Conservation (phyloP, 2,888 invertebrate species). For the Leucophenga montana region DNA sequence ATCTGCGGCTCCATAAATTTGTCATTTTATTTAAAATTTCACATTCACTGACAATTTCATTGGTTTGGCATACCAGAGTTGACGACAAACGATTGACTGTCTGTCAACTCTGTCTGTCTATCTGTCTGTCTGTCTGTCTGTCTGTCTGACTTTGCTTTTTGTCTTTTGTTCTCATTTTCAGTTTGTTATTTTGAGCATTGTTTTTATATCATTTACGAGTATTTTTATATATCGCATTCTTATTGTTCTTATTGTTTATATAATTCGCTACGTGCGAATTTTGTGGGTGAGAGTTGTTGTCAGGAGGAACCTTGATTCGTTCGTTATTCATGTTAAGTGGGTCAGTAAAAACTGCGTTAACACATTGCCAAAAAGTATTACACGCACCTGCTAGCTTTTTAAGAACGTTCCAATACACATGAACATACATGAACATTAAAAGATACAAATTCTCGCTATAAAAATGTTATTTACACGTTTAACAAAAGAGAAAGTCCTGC, state of each 20-base stretch:
- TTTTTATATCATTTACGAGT: background rate
- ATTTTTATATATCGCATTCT: background rate
- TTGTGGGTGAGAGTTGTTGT: conserved; percentile 53
- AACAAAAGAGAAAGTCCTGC: conserved; percentile 70
- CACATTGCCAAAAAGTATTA: conserved; percentile 27
- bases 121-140: background rate
- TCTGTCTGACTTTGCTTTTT: background rate
- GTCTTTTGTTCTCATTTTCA: conserved; percentile 38
- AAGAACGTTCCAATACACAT: conserved; percentile 30
- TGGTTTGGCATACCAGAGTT: conserved; percentile 40
- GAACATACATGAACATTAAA: conserved; percentile 37
- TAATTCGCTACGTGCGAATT: conserved; percentile 38
- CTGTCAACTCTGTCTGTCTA: background rate
- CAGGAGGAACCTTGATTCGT: conserved; percentile 55
- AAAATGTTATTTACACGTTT: conserved; percentile 65
- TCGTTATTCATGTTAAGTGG: conserved; percentile 54
- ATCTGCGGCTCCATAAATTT: conserved; percentile 55
- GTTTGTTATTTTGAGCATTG: conserved; percentile 17
- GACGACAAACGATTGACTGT: background rate
- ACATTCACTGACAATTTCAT: conserved; percentile 62
- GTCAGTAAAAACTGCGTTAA: conserved; percentile 53
- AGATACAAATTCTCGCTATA: conserved; percentile 59
- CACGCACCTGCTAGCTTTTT: conserved; percentile 9
- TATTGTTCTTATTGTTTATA: conserved; percentile 40
- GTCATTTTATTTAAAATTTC: conserved; percentile 64